These are phyloP conservation scores for Hippopotamus amphibius DNA, from an alignment of 2,113 vertebrate species.

Conservation along the genomic window DNA sequence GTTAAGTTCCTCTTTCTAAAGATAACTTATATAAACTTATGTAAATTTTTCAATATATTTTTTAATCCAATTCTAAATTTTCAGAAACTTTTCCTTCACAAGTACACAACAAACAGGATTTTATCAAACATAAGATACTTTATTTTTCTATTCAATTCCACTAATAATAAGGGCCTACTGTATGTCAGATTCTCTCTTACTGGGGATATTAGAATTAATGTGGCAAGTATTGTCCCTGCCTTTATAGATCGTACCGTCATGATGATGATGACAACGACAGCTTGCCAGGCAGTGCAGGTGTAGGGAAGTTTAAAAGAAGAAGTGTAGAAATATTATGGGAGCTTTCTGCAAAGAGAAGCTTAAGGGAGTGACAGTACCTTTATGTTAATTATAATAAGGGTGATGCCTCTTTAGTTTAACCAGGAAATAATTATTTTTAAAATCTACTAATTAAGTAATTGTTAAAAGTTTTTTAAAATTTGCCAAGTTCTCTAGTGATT, in stretches of 20 bases:
- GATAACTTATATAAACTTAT: slow-evolving; percentile 28
- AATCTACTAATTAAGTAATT: slow-evolving; percentile 57
- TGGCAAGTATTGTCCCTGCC: slow-evolving; percentile 15
- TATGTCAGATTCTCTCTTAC: slow-evolving; percentile 1
- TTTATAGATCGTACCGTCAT: slow-evolving; percentile 52
- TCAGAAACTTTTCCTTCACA: slow-evolving; percentile 42
- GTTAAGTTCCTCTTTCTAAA: slow-evolving; percentile 62
- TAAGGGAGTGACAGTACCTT: slow-evolving; percentile 5
- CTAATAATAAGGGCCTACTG: neutral
- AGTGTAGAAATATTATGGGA: neutral
- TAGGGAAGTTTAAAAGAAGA: slow-evolving; percentile 33
- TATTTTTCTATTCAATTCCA: slow-evolving; percentile 23
- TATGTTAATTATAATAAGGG: slow-evolving; percentile 53
- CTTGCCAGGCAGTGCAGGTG: slow-evolving; percentile 24
- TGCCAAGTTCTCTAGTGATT: slow-evolving; percentile 5
- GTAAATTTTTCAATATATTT: slow-evolving; percentile 55
- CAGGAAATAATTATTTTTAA: slow-evolving; percentile 48
- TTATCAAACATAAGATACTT: slow-evolving; percentile 46
- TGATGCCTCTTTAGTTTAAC: slow-evolving; percentile 39
- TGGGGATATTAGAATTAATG: slow-evolving; percentile 44
- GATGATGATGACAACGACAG: neutral
- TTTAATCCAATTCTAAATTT: slow-evolving; percentile 60
- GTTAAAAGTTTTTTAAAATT: neutral
- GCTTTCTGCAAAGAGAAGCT: slow-evolving; percentile 25
- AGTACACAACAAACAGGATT: slow-evolving; percentile 33